Evolutionary conservation across 2,113 vertebrate genomes (phyloP).

Genomic region (Plectropomus leopardus): DNA sequence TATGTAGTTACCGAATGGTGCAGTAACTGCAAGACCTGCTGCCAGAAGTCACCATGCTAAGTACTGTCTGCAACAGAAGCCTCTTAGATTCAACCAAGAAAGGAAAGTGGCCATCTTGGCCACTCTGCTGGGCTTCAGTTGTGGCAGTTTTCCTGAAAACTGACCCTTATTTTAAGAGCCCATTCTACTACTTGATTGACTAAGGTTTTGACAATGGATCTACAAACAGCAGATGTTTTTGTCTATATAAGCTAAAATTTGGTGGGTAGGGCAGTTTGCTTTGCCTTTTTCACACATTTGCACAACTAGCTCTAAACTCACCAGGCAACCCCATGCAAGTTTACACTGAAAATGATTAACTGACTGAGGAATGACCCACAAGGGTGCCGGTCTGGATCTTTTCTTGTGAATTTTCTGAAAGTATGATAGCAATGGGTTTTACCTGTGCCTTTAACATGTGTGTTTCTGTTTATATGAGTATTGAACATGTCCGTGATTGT

Average conservation of each 20-base stretch:
- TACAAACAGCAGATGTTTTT: not conserved
- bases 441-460: not conserved
- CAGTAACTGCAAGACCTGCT: not conserved
- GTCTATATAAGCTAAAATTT: not conserved
- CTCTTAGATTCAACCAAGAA: not conserved
- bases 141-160: not conserved
- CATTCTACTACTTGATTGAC: not conserved
- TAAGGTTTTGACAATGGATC: not conserved
- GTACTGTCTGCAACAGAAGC: not conserved
- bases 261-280: too few species aligned
- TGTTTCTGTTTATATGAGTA: not conserved
- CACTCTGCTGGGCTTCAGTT: not conserved
- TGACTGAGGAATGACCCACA: not conserved
- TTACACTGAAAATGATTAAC: not conserved
- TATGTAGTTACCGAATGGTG: not conserved
- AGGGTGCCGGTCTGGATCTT: not conserved
- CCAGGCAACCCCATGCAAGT: not conserved
- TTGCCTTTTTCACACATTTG: not conserved
- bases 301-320: not conserved
- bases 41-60: not conserved
- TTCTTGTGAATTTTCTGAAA: not conserved
- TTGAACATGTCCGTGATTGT: not conserved
- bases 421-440: not conserved
- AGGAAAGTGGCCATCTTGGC: not conserved
- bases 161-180: not conserved